Base-by-base conservation (phyloP, 2,113 vertebrate genomes). In the Phrynosoma blainvillii region DNA sequence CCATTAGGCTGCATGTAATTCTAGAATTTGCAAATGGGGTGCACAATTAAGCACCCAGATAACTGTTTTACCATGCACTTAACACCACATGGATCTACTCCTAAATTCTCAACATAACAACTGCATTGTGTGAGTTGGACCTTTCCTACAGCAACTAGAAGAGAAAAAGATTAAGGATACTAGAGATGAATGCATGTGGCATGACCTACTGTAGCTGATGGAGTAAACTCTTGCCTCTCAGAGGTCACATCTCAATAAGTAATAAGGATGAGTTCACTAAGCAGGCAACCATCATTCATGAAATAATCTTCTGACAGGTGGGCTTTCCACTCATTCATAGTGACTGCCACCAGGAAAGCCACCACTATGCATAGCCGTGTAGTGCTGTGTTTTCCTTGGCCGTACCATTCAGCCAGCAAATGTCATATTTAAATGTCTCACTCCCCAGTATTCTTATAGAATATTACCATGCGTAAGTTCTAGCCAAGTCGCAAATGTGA, bases 1-100 rank as follows among this genome's bases (percentile, higher is more conserved):
- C 59, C n/a, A 81, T 81, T 62, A 81, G 79, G 79, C 10, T 79
- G 52, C 78, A 30, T 81, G 79, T 59, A 65, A 65, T 81, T 65
- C 79, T 6, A 81, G 32, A 65, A 81, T 20, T 40, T 81, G 79
- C 79, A 62, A 81, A 65, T 18, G 23, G 59, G 32, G 32, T 32
- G 65, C 23, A n/a, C n/a, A n/a, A 20, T 65, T 81, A 62, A 40
- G 32, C 54, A 81, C 20, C 79, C n/a, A 9, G 21, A 65, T 23
- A 25, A 36, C 56, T 40, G 79, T 59, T 81, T 81, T 56, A 81
- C 10, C 9, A 25, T 13, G 9, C 21, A 21, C 75, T 47, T 47
- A 77, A 47, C 42, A 25, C 40, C 21, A 32, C n/a, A 36, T 81
- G 79, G 21, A 81, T 81, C 8, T 3, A 62, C 56, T 65, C 21